Evolutionary conservation across 1,140 invertebrate genomes (phyloP), one percentile per base, ranked within the genome.

Genomic region (Drosophila quadrilineata): DNA sequence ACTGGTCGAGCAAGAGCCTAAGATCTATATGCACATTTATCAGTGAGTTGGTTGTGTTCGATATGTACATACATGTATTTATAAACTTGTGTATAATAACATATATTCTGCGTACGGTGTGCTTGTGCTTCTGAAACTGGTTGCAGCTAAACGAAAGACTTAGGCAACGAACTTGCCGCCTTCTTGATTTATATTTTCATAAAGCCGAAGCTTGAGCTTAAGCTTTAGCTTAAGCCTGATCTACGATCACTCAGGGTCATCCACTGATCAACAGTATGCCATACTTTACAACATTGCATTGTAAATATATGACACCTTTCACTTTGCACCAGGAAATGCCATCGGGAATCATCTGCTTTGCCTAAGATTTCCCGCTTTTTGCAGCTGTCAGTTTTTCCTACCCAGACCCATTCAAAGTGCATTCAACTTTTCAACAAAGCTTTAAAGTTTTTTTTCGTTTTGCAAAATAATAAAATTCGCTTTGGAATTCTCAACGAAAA

Each of bases 181-280:
- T 76, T 77, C 64, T 73, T 77, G 74, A 84, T 77, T 82, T 84
- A 76, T 84, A n/a, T 36, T 68, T 46, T 52, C 35, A 52, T 62
- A 53, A 33, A 8, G 9, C 35, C 21, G 35, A 40, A 28, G 8
- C n/a, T 41, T 22, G 29, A 40, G 21, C 29, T 41, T 6, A n/a
- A n/a, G n/a, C n/a, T n/a, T n/a, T n/a, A 16, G 40, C 29, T 43
- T 41, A 14, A 19, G 43, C 9, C 12, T 24, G 6, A 26, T 45
- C 31, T 66, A 43, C 46, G 41, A 5, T 48, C 26, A 9, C 52
- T 68, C 65, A 68, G 65, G 65, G 65, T 68, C 65, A 68, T 28
- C 65, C 28, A 63, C 31, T 36, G n/a, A n/a, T n/a, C n/a, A n/a
- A n/a, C n/a, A n/a, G n/a, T n/a, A n/a, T n/a, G n/a, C n/a, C n/a